Evolutionary conservation across 2,113 vertebrate species (phyloP).

Genomic region (Brachypteracias leptosomus): DNA sequence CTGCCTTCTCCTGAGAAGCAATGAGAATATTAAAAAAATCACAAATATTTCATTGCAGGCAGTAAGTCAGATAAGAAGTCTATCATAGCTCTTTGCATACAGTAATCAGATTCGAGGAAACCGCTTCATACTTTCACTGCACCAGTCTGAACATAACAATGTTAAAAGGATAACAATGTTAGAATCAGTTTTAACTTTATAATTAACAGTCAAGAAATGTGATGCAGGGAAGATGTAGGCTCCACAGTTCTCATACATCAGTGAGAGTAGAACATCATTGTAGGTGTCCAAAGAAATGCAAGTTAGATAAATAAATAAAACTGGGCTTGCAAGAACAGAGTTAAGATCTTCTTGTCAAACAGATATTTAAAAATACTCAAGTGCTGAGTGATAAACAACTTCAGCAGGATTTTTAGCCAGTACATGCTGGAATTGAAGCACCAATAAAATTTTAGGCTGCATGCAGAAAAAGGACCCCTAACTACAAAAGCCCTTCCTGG

Average conservation of each 20-base stretch:
- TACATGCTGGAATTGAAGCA: background rate
- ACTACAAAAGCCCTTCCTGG: background rate
- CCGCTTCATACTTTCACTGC: background rate
- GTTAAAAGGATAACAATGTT: background rate
- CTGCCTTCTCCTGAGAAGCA: conserved; percentile 76
- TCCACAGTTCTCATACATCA: background rate
- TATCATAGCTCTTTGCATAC: background rate
- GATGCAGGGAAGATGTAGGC: background rate
- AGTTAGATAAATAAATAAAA: background rate
- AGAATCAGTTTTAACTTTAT: background rate
- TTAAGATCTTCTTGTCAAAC: background rate
- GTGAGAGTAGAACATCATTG: background rate
- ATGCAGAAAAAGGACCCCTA: background rate
- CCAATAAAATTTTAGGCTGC: background rate
- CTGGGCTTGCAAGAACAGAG: background rate
- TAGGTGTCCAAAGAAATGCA: background rate
- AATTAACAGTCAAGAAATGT: background rate
- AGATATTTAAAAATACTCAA: background rate
- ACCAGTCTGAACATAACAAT: background rate
- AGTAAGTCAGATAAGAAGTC: background rate
- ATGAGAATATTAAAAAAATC: background rate
- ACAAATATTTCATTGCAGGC: background rate
- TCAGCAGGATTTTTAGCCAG: background rate
- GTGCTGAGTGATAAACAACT: background rate
- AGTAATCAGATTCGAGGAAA: background rate